phyloP scores from a whole-genome alignment of 2,113 vertebrate genomes.

The Vulpes lagopus region DNA sequence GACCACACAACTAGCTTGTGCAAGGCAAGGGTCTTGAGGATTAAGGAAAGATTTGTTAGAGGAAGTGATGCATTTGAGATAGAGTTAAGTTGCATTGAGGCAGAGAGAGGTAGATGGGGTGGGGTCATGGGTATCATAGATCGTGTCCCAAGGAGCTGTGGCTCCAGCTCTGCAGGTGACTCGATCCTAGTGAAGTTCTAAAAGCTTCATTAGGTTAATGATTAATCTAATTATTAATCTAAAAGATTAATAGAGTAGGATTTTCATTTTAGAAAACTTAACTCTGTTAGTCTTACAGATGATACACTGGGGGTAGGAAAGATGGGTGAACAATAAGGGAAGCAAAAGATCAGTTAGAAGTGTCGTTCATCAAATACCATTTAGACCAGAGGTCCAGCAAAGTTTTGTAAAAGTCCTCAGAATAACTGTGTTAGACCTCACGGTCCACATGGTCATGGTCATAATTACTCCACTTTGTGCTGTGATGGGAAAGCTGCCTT shows the following conservation, averaged over 20 bases:
- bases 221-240: no score
- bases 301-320: neutral
- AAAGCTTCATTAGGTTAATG: no score
- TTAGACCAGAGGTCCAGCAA: neutral
- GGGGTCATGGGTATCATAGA: no score
- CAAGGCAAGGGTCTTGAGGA: no score
- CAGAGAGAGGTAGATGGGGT: neutral
- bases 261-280: neutral
- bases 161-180: neutral
- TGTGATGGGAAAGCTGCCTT: neutral
- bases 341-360: neutral
- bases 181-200: neutral
- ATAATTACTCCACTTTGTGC: neutral
- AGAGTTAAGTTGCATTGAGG: neutral
- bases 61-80: no score
- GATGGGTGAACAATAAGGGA: neutral
- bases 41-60: neutral
- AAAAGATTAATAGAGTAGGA: neutral
- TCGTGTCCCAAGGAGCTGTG: neutral
- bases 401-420: neutral
- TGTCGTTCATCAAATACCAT: neutral
- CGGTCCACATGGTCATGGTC: neutral
- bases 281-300: neutral
- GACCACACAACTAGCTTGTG: neutral
- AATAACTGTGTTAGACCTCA: neutral